These are phyloP conservation scores for Coptodon rendalli DNA, from an alignment of 2,113 vertebrate genomes.

Conservation along the genomic window DNA sequence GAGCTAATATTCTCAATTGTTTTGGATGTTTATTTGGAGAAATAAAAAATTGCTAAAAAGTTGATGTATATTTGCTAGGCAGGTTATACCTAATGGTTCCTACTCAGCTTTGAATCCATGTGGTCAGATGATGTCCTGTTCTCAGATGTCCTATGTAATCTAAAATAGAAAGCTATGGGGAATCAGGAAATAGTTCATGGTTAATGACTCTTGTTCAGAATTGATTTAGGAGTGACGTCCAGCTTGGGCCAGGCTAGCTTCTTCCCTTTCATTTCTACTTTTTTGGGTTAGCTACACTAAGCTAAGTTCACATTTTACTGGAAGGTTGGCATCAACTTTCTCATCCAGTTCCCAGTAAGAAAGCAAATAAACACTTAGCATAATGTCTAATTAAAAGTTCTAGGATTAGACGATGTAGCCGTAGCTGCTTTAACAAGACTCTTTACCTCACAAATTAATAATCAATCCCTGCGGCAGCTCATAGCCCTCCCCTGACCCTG, in stretches of 20 bases:
- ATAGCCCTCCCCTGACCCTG: constrained; percentile 17
- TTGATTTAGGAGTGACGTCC: not conserved
- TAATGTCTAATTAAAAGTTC: not conserved
- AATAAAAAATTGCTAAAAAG: not conserved
- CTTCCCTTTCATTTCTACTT: not conserved
- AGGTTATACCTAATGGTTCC: not conserved
- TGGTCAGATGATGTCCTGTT: not conserved
- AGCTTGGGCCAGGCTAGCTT: not conserved
- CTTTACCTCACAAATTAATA: not conserved
- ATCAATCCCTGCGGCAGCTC: not conserved
- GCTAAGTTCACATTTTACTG: not conserved
- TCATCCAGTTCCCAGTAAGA: not conserved
- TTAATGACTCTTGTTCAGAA: not conserved
- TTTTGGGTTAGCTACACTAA: not conserved
- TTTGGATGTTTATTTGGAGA: not conserved
- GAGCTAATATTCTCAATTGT: not conserved
- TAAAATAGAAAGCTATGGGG: not conserved
- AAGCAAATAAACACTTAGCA: not conserved
- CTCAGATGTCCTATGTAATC: not conserved
- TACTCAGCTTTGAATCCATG: not conserved
- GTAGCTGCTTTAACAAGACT: not conserved
- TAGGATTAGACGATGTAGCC: not conserved
- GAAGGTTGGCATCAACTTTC: not conserved
- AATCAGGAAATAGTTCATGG: not conserved
- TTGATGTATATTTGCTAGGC: not conserved